Evolutionary conservation across 2,888 invertebrate genomes (phyloP).

Genomic region (Torymus texanus): DNA sequence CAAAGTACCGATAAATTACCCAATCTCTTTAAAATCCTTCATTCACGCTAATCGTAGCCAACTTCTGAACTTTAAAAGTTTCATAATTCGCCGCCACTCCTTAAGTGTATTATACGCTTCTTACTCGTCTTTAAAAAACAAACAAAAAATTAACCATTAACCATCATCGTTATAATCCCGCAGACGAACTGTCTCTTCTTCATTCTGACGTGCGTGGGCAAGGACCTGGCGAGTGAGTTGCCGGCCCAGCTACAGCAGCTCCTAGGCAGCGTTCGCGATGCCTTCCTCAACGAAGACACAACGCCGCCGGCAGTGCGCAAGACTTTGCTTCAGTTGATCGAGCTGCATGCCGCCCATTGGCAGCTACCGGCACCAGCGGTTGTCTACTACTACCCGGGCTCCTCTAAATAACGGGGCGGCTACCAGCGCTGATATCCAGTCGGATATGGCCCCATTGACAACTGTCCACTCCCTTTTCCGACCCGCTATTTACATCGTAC

Average conservation of each 20-base stretch:
- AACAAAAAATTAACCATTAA: too few species aligned
- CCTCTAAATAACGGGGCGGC: conserved; percentile 67
- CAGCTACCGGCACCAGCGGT: conserved; percentile 92
- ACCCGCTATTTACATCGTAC: background rate
- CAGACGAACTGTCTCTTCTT: conserved; percentile 93
- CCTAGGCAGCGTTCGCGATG: conserved; percentile 88
- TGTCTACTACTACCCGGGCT: conserved; percentile 87
- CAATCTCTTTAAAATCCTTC: background rate
- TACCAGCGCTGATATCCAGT: too few species aligned
- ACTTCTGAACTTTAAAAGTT: too few species aligned
- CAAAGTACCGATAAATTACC: too few species aligned
- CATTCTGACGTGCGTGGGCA: conserved; percentile 91
- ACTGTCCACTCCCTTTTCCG: too few species aligned
- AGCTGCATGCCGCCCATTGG: conserved; percentile 93
- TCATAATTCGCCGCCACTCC: too few species aligned
- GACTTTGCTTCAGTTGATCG: conserved; percentile 91
- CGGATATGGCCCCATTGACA: too few species aligned
- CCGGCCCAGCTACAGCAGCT: conserved; percentile 88
- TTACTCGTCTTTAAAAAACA: too few species aligned
- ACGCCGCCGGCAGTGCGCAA: conserved; percentile 87
- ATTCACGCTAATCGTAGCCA: conserved; percentile 9
- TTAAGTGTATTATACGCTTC: too few species aligned
- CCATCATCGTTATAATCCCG: too few species aligned
- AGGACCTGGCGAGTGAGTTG: conserved; percentile 89
- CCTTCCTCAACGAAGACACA: conserved; percentile 85